Conservation (phyloP, 2,113 vertebrate genomes). For the Myocastor coypus region DNA sequence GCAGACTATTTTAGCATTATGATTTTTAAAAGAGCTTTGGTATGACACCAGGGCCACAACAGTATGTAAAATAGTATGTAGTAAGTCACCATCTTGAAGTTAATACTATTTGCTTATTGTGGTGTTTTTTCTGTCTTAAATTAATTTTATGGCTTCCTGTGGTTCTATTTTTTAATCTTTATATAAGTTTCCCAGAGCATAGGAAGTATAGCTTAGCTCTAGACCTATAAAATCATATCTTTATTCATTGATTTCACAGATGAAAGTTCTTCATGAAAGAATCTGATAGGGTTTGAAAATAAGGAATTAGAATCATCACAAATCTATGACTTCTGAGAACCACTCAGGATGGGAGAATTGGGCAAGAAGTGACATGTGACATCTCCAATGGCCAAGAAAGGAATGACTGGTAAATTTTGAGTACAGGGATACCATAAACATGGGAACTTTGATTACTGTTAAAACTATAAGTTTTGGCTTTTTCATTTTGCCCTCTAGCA, state of each 20-base stretch:
- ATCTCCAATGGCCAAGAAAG: not conserved
- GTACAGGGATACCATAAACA: not conserved
- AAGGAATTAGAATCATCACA: constrained; percentile 9
- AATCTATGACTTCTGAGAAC: not conserved
- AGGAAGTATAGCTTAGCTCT: constrained; percentile 19
- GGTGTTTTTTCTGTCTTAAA: not conserved
- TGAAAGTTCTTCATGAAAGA: not conserved
- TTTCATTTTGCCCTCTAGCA: not conserved
- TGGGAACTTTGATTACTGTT: not conserved
- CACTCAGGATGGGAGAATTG: not conserved
- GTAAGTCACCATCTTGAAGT: not conserved
- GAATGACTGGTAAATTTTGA: no score
- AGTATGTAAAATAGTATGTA: fast-evolving
- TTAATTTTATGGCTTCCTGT: constrained; percentile 58
- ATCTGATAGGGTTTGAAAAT: not conserved
- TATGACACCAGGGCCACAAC: not conserved
- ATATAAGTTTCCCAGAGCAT: not conserved
- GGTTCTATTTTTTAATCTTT: constrained; percentile 1
- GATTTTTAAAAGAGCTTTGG: constrained; percentile 43
- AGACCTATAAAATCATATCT: constrained; percentile 16
- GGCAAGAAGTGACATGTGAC: not conserved
- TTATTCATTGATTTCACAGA: not conserved
- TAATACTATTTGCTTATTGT: constrained; percentile 29
- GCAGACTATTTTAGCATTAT: not conserved
- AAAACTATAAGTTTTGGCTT: not conserved